A percentile compares a stretch with the other conserved stretches of the same genome.
These are phyloP conservation scores for Cerastis rubricosa DNA, from an alignment of 2,888 invertebrate genomes.

Conservation along the genomic window DNA sequence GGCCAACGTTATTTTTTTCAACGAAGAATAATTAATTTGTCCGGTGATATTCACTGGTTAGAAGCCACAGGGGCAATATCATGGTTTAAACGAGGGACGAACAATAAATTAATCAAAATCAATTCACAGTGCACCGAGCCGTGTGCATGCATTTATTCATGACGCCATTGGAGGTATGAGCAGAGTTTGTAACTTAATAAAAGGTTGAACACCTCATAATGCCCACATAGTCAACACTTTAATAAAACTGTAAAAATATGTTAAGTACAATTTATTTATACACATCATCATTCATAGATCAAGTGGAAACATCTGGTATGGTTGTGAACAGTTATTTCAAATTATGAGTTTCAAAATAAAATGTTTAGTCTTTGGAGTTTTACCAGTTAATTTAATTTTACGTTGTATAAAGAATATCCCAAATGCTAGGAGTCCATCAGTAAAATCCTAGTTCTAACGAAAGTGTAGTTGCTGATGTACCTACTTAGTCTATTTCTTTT, in stretches of 20 bases:
- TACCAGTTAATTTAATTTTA: constrained; percentile 1
- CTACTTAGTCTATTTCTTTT: not conserved
- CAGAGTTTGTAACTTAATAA: constrained; percentile 11
- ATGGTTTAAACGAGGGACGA: constrained; percentile 34
- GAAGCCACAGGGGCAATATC: constrained; percentile 25
- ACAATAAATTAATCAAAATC: constrained; percentile 63
- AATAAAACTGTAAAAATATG: not conserved
- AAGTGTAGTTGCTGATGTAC: not conserved
- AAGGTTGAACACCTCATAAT: constrained; percentile 3
- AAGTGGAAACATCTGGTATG: not conserved
- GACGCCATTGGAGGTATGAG: constrained; percentile 33
- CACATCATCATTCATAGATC: not conserved
- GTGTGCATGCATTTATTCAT: constrained; percentile 52
- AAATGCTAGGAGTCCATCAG: not conserved
- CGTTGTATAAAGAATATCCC: not conserved
- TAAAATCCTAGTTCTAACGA: not conserved
- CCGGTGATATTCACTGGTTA: constrained; percentile 30
- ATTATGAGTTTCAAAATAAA: not conserved
- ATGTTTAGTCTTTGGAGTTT: not conserved
- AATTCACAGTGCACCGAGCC: constrained; percentile 47
- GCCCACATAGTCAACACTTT: not conserved
- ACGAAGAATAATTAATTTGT: constrained; percentile 30
- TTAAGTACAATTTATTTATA: not conserved
- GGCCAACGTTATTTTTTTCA: constrained; percentile 19
- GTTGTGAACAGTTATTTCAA: not conserved